Base-by-base conservation (phyloP, 2,888 invertebrate genomes). In the Drosophila austrosaltans region DNA sequence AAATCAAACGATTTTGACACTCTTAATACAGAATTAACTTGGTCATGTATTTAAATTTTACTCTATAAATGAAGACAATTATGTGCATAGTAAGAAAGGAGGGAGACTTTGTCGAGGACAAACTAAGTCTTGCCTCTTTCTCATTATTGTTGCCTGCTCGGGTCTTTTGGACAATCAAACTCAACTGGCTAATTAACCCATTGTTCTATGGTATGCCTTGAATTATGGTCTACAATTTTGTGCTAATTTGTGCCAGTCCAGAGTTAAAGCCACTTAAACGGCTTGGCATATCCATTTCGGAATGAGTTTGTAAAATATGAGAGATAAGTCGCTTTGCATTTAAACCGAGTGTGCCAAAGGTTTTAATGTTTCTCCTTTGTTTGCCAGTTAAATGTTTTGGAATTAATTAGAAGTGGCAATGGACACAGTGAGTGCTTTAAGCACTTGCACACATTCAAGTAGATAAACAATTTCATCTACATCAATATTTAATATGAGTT, bases 351-450 rank as follows among this genome's bases (percentile, higher is more conserved):
- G 7, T 44, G 20, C 20, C 16, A 44, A 44, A 44, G 20, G 44
- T 32, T 61, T 53, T 53, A 39, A n/a, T 22, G 39, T 36, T 36
- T 4, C 10, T 39, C 22, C 25, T 77, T 75, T 81, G 78, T 81
- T 81, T 72, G 59, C 75, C 48, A 76, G 88, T 81, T 84, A 81
- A 89, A 89, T 89, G 86, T 78, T 73, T 79, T 81, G 88, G 80
- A 89, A 89, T 81, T 89, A 89, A 89, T 89, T 88, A 56, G 63
- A 54, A 25, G 39, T 53, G 36, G 39, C 36, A 54, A 53, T 63
- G 36, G 8, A 39, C 39, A 63, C 59, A 59, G 59, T 59, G 59
- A 42, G 59, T 39, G 57, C 39, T 1, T 42, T 28, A 42, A 59
- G 25, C 12, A 48, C 25, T 12, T 48, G 25, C 48, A 48, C 25